A percentile compares a stretch with the other conserved stretches of the same genome.
Conservation (phyloP, 2,888 invertebrate genomes). For the Diploptera punctata region DNA sequence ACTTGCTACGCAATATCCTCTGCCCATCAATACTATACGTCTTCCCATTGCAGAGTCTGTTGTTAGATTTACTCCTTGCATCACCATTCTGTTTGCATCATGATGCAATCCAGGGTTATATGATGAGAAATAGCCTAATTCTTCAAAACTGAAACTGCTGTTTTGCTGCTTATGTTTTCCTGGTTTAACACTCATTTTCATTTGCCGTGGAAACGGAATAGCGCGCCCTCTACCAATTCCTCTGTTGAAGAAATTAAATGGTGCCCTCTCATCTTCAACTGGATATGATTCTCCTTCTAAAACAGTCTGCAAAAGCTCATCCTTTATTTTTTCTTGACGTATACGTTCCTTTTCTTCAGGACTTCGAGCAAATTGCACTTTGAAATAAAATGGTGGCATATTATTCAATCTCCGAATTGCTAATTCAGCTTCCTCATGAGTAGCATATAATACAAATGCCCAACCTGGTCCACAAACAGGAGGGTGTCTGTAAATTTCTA, state of each 20-base stretch:
- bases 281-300: neutral
- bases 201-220: neutral
- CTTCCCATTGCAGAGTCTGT: neutral
- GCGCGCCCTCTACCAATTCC: neutral
- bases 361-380: slow-evolving; percentile 8
- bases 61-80: neutral
- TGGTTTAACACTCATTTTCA: neutral
- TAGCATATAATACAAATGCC: slow-evolving; percentile 6
- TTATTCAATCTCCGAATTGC: slow-evolving; percentile 8
- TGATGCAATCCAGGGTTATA: neutral
- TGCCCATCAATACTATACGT: neutral
- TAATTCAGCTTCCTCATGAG: slow-evolving; percentile 12
- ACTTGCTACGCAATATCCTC: neutral
- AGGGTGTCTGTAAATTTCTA: neutral
- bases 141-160: neutral
- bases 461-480: neutral
- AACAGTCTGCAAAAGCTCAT: neutral
- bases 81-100: neutral
- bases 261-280: neutral
- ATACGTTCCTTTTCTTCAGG: neutral
- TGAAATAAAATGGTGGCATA: neutral
- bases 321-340: neutral
- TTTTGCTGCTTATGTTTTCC: neutral
- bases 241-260: neutral
- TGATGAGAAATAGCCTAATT: neutral